Evolutionary conservation across 1,140 invertebrate species (phyloP).

Genomic region (Heliconius melpomene): DNA sequence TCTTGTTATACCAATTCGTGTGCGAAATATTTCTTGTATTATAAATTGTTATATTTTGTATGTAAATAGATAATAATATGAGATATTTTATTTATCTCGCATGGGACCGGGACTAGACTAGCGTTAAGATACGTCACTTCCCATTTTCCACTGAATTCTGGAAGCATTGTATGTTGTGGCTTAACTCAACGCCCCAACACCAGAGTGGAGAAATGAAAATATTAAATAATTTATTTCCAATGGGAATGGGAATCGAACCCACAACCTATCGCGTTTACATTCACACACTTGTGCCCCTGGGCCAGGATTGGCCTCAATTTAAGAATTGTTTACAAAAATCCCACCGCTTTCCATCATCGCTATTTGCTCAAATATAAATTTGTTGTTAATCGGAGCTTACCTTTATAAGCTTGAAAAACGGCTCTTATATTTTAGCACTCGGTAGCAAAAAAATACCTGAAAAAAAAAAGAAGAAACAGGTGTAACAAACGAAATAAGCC

Average conservation of each 20-base stretch:
- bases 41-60: neutral
- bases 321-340: neutral
- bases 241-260: too few relatives aligned
- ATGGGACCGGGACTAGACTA: too few relatives aligned
- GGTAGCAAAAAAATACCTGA: conserved; percentile 57
- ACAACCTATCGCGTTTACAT: too few relatives aligned
- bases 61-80: neutral
- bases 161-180: too few relatives aligned
- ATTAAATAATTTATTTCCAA: too few relatives aligned
- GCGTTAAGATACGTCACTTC: too few relatives aligned
- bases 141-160: too few relatives aligned
- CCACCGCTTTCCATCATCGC: neutral
- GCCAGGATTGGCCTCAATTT: too few relatives aligned
- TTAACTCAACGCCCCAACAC: too few relatives aligned
- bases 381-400: conserved; percentile 24
- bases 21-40: conserved; percentile 19
- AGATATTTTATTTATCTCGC: too few relatives aligned
- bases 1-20: conserved; percentile 55
- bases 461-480: conserved; percentile 56
- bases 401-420: conserved; percentile 26
- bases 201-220: too few relatives aligned
- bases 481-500: conserved; percentile 38
- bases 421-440: conserved; percentile 20
- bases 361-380: conserved; percentile 3
- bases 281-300: too few relatives aligned